Evolutionary conservation across 2,888 invertebrate genomes (phyloP).

Genomic region (Lasioglossum vierecki): DNA sequence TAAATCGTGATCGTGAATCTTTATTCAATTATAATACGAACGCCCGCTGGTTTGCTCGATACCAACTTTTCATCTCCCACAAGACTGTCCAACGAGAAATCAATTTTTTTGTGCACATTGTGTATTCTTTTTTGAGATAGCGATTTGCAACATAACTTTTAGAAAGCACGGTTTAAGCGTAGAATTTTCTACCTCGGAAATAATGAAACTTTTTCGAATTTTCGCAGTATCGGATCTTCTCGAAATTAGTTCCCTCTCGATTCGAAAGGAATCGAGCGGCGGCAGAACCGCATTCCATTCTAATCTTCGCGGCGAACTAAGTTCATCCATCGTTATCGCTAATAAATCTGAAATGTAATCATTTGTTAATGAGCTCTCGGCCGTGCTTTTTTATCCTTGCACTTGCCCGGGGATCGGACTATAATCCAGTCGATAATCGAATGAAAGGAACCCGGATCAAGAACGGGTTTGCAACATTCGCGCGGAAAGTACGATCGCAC

Average conservation of each 20-base stretch:
- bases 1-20: conserved; percentile 1
- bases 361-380: not conserved
- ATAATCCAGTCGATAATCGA: not conserved
- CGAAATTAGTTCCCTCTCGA: not conserved
- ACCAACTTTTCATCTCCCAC: not conserved
- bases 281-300: conserved; percentile 18
- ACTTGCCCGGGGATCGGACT: not conserved
- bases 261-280: conserved; percentile 7
- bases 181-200: not conserved
- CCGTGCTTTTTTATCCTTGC: not conserved
- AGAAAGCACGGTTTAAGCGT: not conserved
- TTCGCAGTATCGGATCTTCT: not conserved
- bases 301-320: not conserved
- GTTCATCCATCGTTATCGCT: not conserved
- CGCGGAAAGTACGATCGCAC: not conserved
- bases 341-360: conserved; percentile 21
- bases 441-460: conserved; percentile 5
- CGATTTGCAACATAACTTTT: not conserved
- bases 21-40: not conserved
- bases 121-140: no score
- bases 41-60: not conserved
- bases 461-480: not conserved
- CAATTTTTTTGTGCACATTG: not conserved
- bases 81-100: not conserved
- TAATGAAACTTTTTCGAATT: not conserved